Evolutionary conservation across 2,888 invertebrate genomes (phyloP).

Genomic region (Mayetiola destructor): DNA sequence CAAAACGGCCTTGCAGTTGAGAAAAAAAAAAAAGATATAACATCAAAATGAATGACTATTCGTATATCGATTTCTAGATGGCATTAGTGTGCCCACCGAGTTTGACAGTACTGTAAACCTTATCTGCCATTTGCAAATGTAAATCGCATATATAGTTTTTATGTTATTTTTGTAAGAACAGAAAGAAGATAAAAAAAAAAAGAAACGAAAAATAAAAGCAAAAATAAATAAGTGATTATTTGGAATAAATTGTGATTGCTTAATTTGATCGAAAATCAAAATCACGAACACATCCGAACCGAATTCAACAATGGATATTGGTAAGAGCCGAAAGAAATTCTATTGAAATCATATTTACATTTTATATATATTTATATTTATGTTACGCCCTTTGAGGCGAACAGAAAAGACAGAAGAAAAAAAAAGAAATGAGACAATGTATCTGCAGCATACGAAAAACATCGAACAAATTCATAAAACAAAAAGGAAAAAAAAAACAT

Average conservation of each 20-base stretch:
- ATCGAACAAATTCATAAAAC: not conserved
- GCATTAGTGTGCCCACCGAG: not conserved
- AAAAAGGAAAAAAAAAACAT: not conserved
- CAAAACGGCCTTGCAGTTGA: too few relatives aligned
- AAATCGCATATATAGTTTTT: constrained; percentile 13
- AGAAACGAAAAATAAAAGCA: too few relatives aligned
- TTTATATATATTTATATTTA: not conserved
- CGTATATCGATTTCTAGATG: constrained; percentile 13
- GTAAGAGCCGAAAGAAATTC: constrained; percentile 9
- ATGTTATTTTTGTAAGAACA: constrained; percentile 10
- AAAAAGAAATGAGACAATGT: not conserved
- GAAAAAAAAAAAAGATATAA: too few relatives aligned
- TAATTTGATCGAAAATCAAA: constrained; percentile 4
- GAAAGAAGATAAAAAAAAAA: too few relatives aligned
- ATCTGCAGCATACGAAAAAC: not conserved
- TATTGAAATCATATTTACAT: not conserved
- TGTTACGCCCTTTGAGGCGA: constrained; percentile 9
- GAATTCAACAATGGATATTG: constrained; percentile 8
- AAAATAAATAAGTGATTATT: constrained; percentile 9
- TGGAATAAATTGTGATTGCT: not conserved
- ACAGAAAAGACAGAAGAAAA: not conserved
- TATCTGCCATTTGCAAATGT: constrained; percentile 14
- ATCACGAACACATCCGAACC: not conserved
- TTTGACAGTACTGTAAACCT: constrained; percentile 11
- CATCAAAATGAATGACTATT: too few relatives aligned